Base-by-base conservation (phyloP, 2,113 vertebrate species). In the Illadopsis cleaveri region DNA sequence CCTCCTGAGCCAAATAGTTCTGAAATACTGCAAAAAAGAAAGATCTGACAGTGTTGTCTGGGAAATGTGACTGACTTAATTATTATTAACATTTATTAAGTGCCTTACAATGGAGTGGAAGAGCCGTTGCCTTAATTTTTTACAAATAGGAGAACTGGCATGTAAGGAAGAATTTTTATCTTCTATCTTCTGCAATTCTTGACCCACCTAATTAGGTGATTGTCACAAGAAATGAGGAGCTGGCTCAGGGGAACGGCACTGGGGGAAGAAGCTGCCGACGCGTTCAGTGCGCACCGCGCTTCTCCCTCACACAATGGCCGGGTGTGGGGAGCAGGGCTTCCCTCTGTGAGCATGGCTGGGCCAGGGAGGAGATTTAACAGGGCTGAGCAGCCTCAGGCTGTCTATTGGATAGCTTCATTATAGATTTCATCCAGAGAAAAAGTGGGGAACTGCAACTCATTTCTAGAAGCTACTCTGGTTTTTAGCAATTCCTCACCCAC, bases 201-300 rank as follows among this genome's bases (percentile, higher is more conserved):
- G 88, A 92, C 93, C 90, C 94, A 94, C 82, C 88, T 96, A 88
- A 93, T 93, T 62, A 94, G 85, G 56, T 96, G 82, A 83, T 87
- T 88, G 92, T 88, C 90, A 56, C 1, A 3, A 83, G 93, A 83
- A 95, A 86, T 92, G 84, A 92, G 66, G 66, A 58, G 44, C 35
- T 78, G 92, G 76, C 94, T 93, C 87, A 73, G 96, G 87, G 84
- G 89, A 88, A 47, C 24, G 47, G 75, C 28, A 3, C 38, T 8
- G 35, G 54, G 76, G 82, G 57, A 61, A 38, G 71, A 57, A 38
- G 75, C 44, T 69, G 89, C 69, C 0, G 25, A 11, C 11, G 1
- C 1, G 11, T 62, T 90, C 86, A 2, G 86, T 3, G 2, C 8
- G 31, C 30, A 5, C 31, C 2, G 12, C 0, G 6, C 76, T 78